Evolutionary conservation across 2,113 vertebrate genomes (phyloP).

Genomic region (Hyaena hyaena): DNA sequence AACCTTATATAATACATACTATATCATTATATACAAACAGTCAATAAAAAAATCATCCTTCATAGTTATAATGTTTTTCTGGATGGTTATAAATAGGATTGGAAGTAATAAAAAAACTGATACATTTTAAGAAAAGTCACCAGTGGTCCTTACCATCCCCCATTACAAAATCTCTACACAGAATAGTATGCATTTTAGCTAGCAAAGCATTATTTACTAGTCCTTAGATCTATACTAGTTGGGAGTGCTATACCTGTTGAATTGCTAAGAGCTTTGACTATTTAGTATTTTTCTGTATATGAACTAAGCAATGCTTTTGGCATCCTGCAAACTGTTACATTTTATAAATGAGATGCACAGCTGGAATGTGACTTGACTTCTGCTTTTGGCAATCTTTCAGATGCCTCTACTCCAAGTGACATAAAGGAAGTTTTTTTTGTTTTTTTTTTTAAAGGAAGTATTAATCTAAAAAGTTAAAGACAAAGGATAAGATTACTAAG

Average conservation of each 20-base stretch:
- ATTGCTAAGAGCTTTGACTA: neutral
- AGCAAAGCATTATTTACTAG: neutral
- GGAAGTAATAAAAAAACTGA: neutral
- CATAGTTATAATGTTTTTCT: neutral
- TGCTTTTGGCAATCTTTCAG: neutral
- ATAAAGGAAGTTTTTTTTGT: slow-evolving; percentile 27
- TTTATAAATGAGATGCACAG: neutral
- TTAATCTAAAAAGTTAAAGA: neutral
- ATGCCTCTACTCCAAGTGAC: neutral
- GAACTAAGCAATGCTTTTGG: slow-evolving; percentile 44
- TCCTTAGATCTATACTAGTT: neutral
- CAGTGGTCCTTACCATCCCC: neutral
- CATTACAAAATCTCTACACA: neutral
- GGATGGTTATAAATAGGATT: neutral
- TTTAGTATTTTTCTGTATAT: neutral
- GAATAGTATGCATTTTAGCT: slow-evolving; percentile 24
- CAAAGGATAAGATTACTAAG: slow-evolving; percentile 28
- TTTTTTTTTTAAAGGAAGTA: no score
- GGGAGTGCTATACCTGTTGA: neutral
- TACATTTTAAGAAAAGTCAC: neutral
- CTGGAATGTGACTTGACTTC: neutral
- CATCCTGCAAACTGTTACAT: slow-evolving; percentile 38
- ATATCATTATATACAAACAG: neutral
- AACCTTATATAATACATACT: neutral
- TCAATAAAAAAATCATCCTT: neutral